Evolutionary conservation across 2,888 invertebrate genomes (phyloP).

Genomic region (Platerodrilus igneus): DNA sequence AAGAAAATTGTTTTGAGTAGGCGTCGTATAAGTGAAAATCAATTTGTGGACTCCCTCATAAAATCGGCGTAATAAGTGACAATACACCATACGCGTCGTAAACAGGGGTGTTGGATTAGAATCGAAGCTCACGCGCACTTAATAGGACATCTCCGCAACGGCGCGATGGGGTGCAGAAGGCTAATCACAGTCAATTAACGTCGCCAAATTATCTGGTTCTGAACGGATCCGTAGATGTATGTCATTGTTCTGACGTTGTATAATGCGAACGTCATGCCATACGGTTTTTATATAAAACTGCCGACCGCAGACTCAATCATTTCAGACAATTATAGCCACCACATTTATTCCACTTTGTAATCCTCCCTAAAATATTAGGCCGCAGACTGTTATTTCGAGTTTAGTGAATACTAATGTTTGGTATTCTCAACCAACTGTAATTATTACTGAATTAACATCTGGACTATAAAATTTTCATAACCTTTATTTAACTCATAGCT

Average conservation of each 20-base stretch:
- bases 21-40: conserved; percentile 38
- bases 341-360: conserved; percentile 20
- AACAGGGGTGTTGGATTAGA: conserved; percentile 24
- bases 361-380: conserved; percentile 14
- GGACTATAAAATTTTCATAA: too few relatives aligned
- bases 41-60: conserved; percentile 39
- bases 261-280: conserved; percentile 31
- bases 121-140: conserved; percentile 27
- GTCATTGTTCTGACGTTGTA: conserved; percentile 34
- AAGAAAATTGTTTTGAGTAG: conserved; percentile 16
- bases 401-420: too few relatives aligned
- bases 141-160: conserved; percentile 33
- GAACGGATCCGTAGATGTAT: conserved; percentile 38
- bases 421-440: too few relatives aligned
- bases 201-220: conserved; percentile 40
- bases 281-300: conserved; percentile 36
- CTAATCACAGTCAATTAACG: conserved; percentile 44
- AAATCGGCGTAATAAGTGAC: conserved; percentile 40
- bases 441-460: too few relatives aligned
- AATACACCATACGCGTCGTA: conserved; percentile 35
- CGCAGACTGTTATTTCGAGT: too few relatives aligned
- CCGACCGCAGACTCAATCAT: conserved; percentile 36
- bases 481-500: too few relatives aligned
- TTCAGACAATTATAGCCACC: conserved; percentile 29
- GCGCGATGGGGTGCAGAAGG: conserved; percentile 33